These are phyloP conservation scores for Perizoma flavofasciatum DNA, from an alignment of 2,888 invertebrate species.

Conservation along the genomic window DNA sequence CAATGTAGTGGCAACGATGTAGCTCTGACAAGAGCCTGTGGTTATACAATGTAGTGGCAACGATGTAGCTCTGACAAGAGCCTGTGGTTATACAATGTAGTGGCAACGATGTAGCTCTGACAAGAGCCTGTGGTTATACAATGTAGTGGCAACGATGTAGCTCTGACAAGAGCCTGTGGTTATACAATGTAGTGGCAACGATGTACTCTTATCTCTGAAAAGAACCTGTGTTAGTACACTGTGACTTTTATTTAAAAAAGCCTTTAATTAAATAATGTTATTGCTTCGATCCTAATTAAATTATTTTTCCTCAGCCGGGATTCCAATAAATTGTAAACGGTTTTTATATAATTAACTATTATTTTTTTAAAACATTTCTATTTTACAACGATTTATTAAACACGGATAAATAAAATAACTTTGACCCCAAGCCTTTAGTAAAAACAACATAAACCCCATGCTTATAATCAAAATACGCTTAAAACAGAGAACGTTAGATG, in stretches of 20 bases:
- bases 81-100: constrained; percentile 21
- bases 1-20: constrained; percentile 3
- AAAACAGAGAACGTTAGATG: constrained; percentile 53
- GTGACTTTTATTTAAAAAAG: background rate
- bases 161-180: constrained; percentile 13
- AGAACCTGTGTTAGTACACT: constrained; percentile 4
- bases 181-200: background rate
- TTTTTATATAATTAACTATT: background rate
- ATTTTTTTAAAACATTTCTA: constrained; percentile 8
- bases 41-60: constrained; percentile 15
- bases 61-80: constrained; percentile 33
- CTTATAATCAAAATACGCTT: constrained; percentile 31
- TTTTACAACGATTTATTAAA: background rate
- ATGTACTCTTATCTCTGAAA: constrained; percentile 12
- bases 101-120: constrained; percentile 16
- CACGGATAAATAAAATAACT: background rate
- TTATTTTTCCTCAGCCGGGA: too few species aligned
- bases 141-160: constrained; percentile 2
- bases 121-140: constrained; percentile 13
- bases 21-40: constrained; percentile 17
- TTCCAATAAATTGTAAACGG: too few species aligned
- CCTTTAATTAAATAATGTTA: background rate
- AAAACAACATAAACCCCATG: background rate
- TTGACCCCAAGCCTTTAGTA: too few species aligned
- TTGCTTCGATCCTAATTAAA: too few species aligned